A percentile compares a stretch with the other conserved stretches of the same genome.
Evolutionary conservation across 2,888 invertebrate genomes (phyloP).

Genomic region (Kuschelorhynchus macadamiae): DNA sequence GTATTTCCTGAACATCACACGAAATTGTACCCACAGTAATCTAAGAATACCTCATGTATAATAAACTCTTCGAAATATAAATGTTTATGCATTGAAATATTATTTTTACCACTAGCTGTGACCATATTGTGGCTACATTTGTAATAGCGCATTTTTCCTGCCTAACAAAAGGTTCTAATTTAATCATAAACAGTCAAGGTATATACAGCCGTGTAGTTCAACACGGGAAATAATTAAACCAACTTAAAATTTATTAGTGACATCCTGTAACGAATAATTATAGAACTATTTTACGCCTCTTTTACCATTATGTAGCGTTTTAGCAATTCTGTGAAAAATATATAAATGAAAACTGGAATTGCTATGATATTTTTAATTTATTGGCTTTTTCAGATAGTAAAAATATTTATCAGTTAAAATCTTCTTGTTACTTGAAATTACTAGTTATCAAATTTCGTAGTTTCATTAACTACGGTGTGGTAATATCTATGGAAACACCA

Average conservation of each 20-base stretch:
- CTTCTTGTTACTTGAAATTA: no score
- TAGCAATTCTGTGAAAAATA: background rate
- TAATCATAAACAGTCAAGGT: conserved; percentile 43
- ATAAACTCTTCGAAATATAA: conserved; percentile 36
- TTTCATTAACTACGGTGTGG: no score
- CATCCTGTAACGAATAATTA: conserved; percentile 54
- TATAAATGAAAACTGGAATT: no score
- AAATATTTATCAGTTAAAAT: no score
- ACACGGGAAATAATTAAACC: conserved; percentile 59
- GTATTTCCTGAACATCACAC: background rate
- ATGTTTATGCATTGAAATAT: conserved; percentile 46
- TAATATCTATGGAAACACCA: background rate
- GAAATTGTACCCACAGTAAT: conserved; percentile 17
- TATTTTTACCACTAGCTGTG: conserved; percentile 50
- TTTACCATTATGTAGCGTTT: conserved; percentile 12
- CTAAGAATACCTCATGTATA: conserved; percentile 38
- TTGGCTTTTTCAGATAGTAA: no score
- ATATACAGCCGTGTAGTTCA: conserved; percentile 47
- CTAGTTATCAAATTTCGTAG: no score
- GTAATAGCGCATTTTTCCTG: conserved; percentile 38
- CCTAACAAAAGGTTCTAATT: conserved; percentile 49
- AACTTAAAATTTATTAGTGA: conserved; percentile 58
- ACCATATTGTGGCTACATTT: conserved; percentile 47
- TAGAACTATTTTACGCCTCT: conserved; percentile 37
- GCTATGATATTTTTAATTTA: no score